Evolutionary conservation across 2,113 vertebrate genomes (phyloP).

Genomic region (Haemorhous mexicanus): DNA sequence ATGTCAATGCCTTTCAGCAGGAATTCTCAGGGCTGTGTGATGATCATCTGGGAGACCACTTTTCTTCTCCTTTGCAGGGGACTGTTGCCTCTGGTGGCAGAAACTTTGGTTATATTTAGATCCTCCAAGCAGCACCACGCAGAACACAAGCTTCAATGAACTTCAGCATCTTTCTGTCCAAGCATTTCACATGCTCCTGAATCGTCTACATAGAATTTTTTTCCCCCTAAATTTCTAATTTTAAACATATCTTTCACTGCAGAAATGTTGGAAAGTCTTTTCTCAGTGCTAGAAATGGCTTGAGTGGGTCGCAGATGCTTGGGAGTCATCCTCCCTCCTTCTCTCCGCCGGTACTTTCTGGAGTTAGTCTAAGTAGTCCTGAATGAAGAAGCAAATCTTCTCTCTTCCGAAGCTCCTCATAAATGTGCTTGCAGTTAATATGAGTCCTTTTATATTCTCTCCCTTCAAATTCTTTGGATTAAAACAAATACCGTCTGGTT

Average conservation of each 20-base stretch:
- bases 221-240: not conserved
- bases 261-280: conserved; percentile 20
- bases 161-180: conserved; percentile 12
- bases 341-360: not conserved
- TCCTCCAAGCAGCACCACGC: not conserved
- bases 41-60: not conserved
- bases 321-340: not conserved
- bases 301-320: not conserved
- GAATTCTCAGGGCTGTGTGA: not conserved
- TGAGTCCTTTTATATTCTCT: conserved; percentile 70
- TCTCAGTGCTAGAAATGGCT: conserved; percentile 7
- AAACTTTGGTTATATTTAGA: conserved; percentile 17
- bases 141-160: not conserved
- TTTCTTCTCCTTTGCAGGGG: not conserved
- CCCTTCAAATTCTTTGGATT: conserved; percentile 65
- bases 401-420: conserved; percentile 35
- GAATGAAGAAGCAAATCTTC: conserved; percentile 41
- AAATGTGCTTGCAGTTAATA: conserved; percentile 69
- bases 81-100: conserved; percentile 46
- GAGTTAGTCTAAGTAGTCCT: conserved; percentile 10
- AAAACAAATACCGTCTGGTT: conserved; percentile 67
- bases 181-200: not conserved
- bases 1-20: not conserved
- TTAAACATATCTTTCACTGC: not conserved
- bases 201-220: not conserved